phyloP scores from a whole-genome alignment of 2,888 invertebrate species.

The Thecophora atra region DNA sequence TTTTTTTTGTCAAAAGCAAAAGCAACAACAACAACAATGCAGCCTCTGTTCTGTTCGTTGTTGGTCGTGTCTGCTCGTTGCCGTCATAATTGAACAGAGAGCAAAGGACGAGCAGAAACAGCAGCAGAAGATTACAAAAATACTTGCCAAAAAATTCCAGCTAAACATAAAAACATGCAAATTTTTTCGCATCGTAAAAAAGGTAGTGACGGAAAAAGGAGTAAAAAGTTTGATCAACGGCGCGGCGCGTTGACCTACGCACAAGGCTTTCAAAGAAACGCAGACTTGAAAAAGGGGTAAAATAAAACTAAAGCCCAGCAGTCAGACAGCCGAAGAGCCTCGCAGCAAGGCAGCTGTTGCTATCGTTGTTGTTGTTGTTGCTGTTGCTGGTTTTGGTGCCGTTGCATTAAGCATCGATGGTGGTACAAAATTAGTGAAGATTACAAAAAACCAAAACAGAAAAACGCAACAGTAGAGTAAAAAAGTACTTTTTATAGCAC shows the following conservation, averaged over 20 bases:
- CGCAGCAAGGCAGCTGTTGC: constrained; percentile 30
- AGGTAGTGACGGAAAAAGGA: not conserved
- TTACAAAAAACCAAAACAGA: not conserved
- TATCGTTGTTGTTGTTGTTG: not conserved
- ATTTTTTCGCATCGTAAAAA: not conserved
- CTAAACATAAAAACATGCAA: not conserved
- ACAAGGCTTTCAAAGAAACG: constrained; percentile 26
- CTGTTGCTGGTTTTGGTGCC: no score
- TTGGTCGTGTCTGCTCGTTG: no score
- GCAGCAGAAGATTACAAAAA: constrained; percentile 34
- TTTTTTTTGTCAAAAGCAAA: constrained; percentile 51
- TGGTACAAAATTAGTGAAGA: constrained; percentile 11
- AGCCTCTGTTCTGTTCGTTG: no score
- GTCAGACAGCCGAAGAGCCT: constrained; percentile 7
- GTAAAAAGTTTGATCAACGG: not conserved
- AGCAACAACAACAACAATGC: constrained; percentile 39
- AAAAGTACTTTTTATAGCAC: not conserved
- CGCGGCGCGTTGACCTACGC: constrained; percentile 60
- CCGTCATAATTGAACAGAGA: not conserved
- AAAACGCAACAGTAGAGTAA: not conserved
- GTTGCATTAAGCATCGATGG: constrained; percentile 39
- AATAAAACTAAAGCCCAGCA: constrained; percentile 26
- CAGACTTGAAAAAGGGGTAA: constrained; percentile 16
- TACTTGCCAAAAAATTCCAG: constrained; percentile 16
- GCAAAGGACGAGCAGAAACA: not conserved